phyloP scores from a whole-genome alignment of 2,888 invertebrate genomes.

The Dolomedes plantarius region DNA sequence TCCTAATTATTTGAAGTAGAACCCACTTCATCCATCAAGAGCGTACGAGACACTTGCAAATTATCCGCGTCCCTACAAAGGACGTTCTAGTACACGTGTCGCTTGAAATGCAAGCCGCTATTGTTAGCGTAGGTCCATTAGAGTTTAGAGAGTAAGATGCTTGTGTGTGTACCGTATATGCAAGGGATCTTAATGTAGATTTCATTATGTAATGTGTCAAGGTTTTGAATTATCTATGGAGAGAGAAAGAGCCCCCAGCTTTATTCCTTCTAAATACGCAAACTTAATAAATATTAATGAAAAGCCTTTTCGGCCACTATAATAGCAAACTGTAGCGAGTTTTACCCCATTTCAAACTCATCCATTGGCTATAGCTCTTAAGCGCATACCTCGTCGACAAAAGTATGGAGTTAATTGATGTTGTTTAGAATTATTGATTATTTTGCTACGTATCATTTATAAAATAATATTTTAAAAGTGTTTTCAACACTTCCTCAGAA shows the following conservation, averaged over 20 bases:
- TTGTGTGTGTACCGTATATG: neutral
- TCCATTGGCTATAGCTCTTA: too few species aligned
- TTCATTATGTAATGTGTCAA: slow-evolving; percentile 17
- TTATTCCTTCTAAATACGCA: neutral
- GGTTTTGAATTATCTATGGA: neutral
- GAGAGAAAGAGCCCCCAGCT: neutral
- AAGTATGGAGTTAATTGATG: too few species aligned
- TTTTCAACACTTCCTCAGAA: too few species aligned
- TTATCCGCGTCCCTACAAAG: slow-evolving; percentile 63
- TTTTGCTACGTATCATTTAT: too few species aligned
- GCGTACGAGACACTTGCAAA: slow-evolving; percentile 63
- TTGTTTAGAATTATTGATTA: too few species aligned
- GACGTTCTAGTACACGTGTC: slow-evolving; percentile 66
- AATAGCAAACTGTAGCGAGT: too few species aligned
- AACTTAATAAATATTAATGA: slow-evolving; percentile 11
- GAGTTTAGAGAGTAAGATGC: neutral
- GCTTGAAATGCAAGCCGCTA: slow-evolving; percentile 30
- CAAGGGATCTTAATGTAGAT: slow-evolving; percentile 2
- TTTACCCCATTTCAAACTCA: too few species aligned
- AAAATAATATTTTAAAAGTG: too few species aligned
- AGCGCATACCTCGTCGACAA: too few species aligned
- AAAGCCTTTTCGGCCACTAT: too few species aligned
- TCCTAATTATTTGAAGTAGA: slow-evolving; percentile 66
- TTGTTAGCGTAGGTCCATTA: neutral
- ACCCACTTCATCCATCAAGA: slow-evolving; percentile 60